phyloP scores from a whole-genome alignment of 2,113 vertebrate species.

The Alligator mississippiensis region DNA sequence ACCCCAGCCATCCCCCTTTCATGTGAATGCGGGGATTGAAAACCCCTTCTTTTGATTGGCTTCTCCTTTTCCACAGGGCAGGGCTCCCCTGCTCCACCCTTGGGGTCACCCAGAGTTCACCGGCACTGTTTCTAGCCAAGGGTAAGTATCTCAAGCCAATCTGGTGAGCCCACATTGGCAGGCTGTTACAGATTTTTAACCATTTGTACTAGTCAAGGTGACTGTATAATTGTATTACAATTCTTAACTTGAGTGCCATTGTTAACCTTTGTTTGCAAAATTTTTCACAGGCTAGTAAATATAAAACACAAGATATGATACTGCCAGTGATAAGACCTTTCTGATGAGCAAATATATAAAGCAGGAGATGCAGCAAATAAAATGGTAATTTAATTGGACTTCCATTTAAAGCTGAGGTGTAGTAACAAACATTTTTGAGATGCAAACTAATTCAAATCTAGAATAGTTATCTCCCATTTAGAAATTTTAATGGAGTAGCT shows the following conservation, averaged over 20 bases:
- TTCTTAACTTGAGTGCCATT: conserved; percentile 36
- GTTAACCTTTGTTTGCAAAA: conserved; percentile 37
- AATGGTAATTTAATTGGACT: conserved; percentile 71
- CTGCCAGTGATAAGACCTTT: conserved; percentile 56
- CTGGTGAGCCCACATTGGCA: no score
- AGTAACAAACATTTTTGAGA: conserved; percentile 59
- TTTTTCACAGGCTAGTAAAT: conserved; percentile 54
- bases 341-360: conserved; percentile 62
- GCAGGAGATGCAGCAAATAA: conserved; percentile 63
- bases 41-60: no score
- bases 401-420: conserved; percentile 63
- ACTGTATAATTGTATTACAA: not conserved
- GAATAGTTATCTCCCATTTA: conserved; percentile 72
- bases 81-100: no score
- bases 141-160: no score
- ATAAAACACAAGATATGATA: conserved; percentile 68
- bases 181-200: conserved; percentile 1
- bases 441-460: conserved; percentile 51
- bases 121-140: no score
- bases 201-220: not conserved
- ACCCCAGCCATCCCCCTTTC: no score
- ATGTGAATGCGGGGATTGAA: no score
- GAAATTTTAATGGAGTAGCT: conserved; percentile 69
- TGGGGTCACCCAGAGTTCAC: no score
- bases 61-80: no score